Evolutionary conservation across 2,797 vertebrate species (phyloP).

Genomic region (Peromyscus aztecus): DNA sequence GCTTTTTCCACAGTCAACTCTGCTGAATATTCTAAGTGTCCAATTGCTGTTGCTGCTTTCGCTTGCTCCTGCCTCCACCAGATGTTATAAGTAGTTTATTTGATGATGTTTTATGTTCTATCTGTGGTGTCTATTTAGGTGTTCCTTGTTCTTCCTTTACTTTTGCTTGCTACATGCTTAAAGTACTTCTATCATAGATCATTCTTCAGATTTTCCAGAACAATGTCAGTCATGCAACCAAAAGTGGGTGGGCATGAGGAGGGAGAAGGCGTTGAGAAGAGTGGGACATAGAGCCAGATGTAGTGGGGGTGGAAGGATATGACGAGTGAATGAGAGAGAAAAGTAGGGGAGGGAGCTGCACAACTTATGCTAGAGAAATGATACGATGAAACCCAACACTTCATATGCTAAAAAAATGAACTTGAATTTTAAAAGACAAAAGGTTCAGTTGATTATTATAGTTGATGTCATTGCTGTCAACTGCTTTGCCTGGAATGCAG

Average conservation of each 20-base stretch:
- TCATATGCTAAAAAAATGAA: not conserved
- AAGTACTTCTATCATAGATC: not conserved
- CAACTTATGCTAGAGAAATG: not conserved
- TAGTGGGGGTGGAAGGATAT: no score
- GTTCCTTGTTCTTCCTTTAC: no score
- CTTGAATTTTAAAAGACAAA: not conserved
- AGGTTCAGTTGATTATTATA: not conserved
- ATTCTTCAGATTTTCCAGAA: not conserved
- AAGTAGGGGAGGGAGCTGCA: not conserved
- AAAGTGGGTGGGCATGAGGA: not conserved
- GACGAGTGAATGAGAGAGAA: no score
- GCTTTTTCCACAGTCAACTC: not conserved
- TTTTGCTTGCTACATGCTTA: not conserved
- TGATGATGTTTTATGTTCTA: not conserved
- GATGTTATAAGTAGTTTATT: not conserved
- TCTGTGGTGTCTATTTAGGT: not conserved
- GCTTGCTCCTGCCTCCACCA: not conserved
- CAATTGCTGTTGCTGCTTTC: not conserved
- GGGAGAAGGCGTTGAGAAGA: not conserved
- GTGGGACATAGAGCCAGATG: rapidly evolving
- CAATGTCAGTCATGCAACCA: not conserved
- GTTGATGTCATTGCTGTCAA: not conserved
- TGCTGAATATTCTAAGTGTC: not conserved
- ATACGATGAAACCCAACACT: not conserved
- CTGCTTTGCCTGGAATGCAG: not conserved